phyloP scores from a whole-genome alignment of 1,140 invertebrate species.

The Drosophila bocqueti region DNA sequence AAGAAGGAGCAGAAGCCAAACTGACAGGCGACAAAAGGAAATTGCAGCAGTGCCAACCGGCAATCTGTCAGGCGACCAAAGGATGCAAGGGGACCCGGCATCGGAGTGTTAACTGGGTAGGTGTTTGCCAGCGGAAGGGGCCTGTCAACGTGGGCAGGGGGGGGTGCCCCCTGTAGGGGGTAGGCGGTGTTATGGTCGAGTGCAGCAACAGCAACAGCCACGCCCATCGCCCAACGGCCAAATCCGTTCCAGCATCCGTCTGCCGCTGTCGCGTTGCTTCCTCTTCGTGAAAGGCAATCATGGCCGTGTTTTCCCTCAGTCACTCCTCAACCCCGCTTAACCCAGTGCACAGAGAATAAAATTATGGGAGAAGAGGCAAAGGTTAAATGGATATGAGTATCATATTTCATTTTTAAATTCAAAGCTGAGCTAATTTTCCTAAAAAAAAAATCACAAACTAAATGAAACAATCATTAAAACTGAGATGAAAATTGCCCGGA shows the following conservation, averaged over 20 bases:
- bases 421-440: too few species aligned
- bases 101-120: slow-evolving; percentile 13
- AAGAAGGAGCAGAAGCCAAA: slow-evolving; percentile 3
- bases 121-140: slow-evolving; percentile 19
- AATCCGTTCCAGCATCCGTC: slow-evolving; percentile 35
- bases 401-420: not conserved
- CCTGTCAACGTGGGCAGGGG: not conserved
- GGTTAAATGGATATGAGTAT: too few species aligned
- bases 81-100: not conserved
- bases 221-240: slow-evolving; percentile 25
- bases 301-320: slow-evolving; percentile 23
- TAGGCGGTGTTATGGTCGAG: slow-evolving; percentile 1
- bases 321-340: not conserved
- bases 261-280: slow-evolving; percentile 38
- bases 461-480: not conserved
- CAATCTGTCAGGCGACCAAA: slow-evolving; percentile 23
- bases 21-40: slow-evolving; percentile 35
- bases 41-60: not conserved
- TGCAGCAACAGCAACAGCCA: slow-evolving; percentile 14
- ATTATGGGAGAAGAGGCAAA: not conserved
- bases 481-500: not conserved
- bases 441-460: fast-evolving
- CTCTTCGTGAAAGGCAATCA: slow-evolving; percentile 63
- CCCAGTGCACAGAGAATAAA: slow-evolving; percentile 6
- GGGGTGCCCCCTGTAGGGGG: not conserved